phyloP scores from a whole-genome alignment of 2,797 vertebrate species.

The Acomys russatus region DNA sequence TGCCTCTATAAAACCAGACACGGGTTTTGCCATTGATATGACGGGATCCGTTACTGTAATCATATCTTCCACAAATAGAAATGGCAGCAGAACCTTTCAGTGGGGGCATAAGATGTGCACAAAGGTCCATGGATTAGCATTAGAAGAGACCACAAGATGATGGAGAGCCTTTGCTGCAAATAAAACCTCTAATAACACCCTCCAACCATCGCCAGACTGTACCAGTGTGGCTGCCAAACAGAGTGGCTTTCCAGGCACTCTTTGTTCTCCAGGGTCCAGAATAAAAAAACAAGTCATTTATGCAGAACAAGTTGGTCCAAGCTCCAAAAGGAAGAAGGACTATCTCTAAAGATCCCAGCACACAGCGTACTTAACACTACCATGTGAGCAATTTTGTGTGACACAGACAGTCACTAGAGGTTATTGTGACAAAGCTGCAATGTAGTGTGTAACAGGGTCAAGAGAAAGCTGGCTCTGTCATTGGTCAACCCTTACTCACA shows the following conservation, averaged over 20 bases:
- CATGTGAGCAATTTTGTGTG: background rate
- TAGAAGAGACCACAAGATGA: background rate
- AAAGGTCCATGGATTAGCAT: background rate
- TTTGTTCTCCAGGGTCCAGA: constrained; percentile 23
- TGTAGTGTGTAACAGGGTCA: background rate
- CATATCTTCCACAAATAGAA: background rate
- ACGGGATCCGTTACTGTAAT: background rate
- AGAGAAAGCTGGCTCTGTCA: constrained; percentile 11
- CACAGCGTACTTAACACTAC: background rate
- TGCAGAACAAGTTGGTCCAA: background rate
- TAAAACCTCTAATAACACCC: background rate
- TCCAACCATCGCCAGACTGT: background rate
- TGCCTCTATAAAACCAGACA: background rate
- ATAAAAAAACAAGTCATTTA: background rate
- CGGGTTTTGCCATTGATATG: background rate
- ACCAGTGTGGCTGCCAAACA: background rate
- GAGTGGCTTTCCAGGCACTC: background rate
- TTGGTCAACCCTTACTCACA: background rate
- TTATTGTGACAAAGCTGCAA: background rate
- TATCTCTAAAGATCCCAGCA: background rate
- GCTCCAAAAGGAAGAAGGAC: background rate
- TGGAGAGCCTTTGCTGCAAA: background rate
- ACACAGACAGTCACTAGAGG: background rate
- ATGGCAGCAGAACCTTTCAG: background rate
- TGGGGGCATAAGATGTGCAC: no score